Conservation (phyloP, 2,888 invertebrate species). For the Phyto melanocephala region DNA sequence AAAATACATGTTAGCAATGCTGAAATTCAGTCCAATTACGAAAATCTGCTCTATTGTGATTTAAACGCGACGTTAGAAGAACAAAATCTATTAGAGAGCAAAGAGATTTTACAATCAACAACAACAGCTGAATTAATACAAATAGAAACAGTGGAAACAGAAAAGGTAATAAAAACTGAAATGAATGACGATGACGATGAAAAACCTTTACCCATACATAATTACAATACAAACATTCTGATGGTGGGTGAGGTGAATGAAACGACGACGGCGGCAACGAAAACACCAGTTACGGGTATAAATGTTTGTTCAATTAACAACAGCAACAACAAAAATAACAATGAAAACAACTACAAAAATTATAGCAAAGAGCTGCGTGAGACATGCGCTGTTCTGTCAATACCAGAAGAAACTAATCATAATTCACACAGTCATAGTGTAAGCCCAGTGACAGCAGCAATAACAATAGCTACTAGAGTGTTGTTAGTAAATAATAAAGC, state of each 20-base stretch:
- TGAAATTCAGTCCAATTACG: conserved; percentile 25
- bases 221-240: conserved; percentile 13
- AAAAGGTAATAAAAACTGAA: not conserved
- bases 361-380: conserved; percentile 41
- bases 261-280: conserved; percentile 26
- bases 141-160: not conserved
- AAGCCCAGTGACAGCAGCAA: conserved; percentile 25
- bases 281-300: conserved; percentile 61
- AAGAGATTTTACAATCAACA: conserved; percentile 47
- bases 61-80: conserved; percentile 62
- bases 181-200: not conserved
- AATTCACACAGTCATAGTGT: conserved; percentile 34
- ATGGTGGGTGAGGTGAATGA: conserved; percentile 52
- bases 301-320: conserved; percentile 34
- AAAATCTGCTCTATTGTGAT: conserved; percentile 55
- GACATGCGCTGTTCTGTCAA: conserved; percentile 56
- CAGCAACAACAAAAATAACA: conserved; percentile 33
- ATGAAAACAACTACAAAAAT: conserved; percentile 35
- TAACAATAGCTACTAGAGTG: not conserved
- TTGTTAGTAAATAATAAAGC: conserved; percentile 9
- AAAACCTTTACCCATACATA: not conserved
- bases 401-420: conserved; percentile 42
- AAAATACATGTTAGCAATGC: not conserved
- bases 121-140: conserved; percentile 16
- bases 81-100: conserved; percentile 58